Base-by-base conservation (phyloP, 2,113 vertebrate species). In the Pica pica region DNA sequence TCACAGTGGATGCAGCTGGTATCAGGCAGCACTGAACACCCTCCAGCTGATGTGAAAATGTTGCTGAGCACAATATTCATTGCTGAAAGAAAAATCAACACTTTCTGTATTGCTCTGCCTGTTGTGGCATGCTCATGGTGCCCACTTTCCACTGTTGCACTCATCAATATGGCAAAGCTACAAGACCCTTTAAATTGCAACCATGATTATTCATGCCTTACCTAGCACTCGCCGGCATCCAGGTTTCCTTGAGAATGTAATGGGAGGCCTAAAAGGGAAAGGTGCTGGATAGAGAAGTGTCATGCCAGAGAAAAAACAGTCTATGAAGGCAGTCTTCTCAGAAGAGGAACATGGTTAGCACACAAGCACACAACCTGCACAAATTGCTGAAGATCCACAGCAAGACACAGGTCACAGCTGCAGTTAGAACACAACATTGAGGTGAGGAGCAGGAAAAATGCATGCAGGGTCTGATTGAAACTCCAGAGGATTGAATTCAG, bases 351-450 rank as follows among this genome's bases (percentile, higher is more conserved):
- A 17, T 2, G 5, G 24, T 49, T 56, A 60, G 18, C 37, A 53
- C 1, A 2, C 3, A 67, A 60, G 18, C 37, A 53, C 1, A 2
- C 3, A 67, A 23, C 35, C 53, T 55, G 26, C 79, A 76, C 5
- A 68, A 64, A 52, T 31, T 2, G 0, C 26, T 67, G 35, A 33
- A 83, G 26, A 83, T 44, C 10, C 39, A 19, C 10, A 7, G 33
- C 80, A 59, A 85, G 50, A 55, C 2, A 2, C 17, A 30, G 46
- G 49, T 41, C 49, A 55, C n/a, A 87, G 81, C 26, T 88, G 42
- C 42, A 70, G 39, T 9, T 27, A 64, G 50, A 53, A 37, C 37
- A 13, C 23, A 61, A 15, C 0, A 0, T 1, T 0, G 0, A 7
- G 10, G 23, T 37, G 5, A 71, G 65, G 46, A 75, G 49, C 49